Base-by-base conservation (phyloP, 2,888 invertebrate genomes). In the Nasonovia ribisnigri region DNA sequence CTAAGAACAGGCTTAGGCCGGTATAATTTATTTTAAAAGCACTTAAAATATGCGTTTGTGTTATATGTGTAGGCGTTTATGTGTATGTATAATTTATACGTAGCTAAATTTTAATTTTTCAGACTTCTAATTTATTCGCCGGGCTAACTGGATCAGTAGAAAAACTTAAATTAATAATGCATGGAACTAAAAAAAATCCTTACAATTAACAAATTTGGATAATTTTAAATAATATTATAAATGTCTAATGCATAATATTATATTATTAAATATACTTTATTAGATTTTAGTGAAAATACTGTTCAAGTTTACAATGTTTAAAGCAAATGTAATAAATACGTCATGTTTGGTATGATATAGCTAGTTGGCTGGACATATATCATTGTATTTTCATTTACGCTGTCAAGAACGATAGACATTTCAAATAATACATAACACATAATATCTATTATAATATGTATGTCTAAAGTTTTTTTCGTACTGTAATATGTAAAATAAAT, bases 141-240 rank as follows among this genome's bases (percentile, higher is more conserved):
- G 84, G 84, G 26, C 29, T 93, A 51, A 42, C 16, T 42, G 93
- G 93, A 90, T 84, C 84, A 57, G 93, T 93, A 10, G 57, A 90
- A 42, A 60, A 90, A 60, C 90, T 93, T 26, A 84, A 5, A 90
- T 86, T 93, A 60, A 93, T 93, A 48, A 13, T 93, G 26, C 93
- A 93, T 16, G 93, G 93, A 48, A 93, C 93, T 29, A 11, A 84
- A 48, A 26, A 89, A 20, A 29, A 90, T 42, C 93, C 90, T 84
- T 93, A 93, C 48, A 60, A 90, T 90, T 77, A 67, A 86, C 77
- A 3, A 77, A 77, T 36, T 36, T 8, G 20, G 20, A 36, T 77
- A 77, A 36, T 77, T 36, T 77, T 8, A 77, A 77, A 77, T 3
- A 77, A 20, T 77, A 36, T 77, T 20, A n/a, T n/a, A 20, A 20